These are phyloP conservation scores for Philhelius pedissequus DNA, from an alignment of 2,888 invertebrate species.

Conservation along the genomic window DNA sequence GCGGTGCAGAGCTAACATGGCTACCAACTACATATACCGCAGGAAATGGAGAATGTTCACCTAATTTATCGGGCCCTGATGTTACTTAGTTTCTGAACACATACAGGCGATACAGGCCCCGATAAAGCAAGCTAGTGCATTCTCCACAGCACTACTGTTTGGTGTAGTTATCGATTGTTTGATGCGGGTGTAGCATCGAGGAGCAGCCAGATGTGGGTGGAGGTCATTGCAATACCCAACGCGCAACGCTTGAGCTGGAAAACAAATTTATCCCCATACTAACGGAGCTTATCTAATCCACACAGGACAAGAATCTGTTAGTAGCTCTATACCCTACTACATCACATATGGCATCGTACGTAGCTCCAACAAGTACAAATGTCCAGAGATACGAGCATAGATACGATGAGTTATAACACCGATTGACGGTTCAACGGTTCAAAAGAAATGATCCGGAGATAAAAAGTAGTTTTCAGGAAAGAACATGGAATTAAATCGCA, in stretches of 20 bases:
- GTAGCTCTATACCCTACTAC: not conserved
- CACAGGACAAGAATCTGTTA: constrained; percentile 17
- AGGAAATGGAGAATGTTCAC: constrained; percentile 39
- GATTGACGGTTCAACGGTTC: constrained; percentile 54
- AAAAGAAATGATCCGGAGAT: constrained; percentile 54
- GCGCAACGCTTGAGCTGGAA: constrained; percentile 31
- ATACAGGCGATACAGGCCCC: constrained; percentile 17
- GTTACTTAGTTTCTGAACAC: constrained; percentile 24
- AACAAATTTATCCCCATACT: constrained; percentile 37
- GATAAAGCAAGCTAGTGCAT: not conserved
- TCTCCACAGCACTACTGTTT: not conserved
- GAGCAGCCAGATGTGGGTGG: not conserved
- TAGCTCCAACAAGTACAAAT: not conserved
- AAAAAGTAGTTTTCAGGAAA: constrained; percentile 13
- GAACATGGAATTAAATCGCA: constrained; percentile 39
- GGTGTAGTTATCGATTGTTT: constrained; percentile 27
- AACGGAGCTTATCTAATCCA: constrained; percentile 40
- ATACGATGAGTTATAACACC: constrained; percentile 13
- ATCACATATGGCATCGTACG: not conserved
- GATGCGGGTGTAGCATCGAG: not conserved
- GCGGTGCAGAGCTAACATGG: constrained; percentile 15
- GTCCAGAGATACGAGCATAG: not conserved
- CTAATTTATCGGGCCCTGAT: constrained; percentile 48
- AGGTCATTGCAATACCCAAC: constrained; percentile 8
- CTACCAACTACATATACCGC: not conserved